Evolutionary conservation across 2,888 invertebrate species (phyloP), one percentile per base, ranked within the genome.

Genomic region (Heliconius cydno): DNA sequence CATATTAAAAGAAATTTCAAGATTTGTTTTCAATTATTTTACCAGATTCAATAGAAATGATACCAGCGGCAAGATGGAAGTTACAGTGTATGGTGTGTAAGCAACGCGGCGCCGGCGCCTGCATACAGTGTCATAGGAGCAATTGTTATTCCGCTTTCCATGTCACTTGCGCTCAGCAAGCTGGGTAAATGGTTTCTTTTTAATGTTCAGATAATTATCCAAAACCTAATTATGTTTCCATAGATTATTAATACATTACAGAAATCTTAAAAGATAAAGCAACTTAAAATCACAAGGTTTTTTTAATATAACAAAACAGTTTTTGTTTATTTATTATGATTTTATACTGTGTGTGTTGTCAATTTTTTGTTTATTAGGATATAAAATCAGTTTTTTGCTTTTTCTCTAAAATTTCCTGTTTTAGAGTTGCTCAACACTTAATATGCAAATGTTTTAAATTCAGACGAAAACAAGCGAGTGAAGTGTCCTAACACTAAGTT

Each of bases 131-230:
- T 90, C 99, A 99, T 92, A 98, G 98, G 88, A 97, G 97, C 86
- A 99, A 98, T 91, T 99, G 99, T 90, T 99, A 99, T 90, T 98
- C 98, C 13, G 99, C 99, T 1, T 99, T 99, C 94, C 99, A 99
- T 91, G 99, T 99, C 5, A 99, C 99, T 0, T 99, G 99, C 92
- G 99, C 99, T 0, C 99, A 99, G 90, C 98, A 98, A 89, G 99
- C 99, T 38, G 98, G 95, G 95, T 95, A 57, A 86, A 87, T 60
- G 10, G 6, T 52, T 22, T 57, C 22, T 7, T 57, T 57, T 57
- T 57, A 19, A 22, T 22, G 22, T 22, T 22, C 0, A 57, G 19
- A 52, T 57, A 57, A 57, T 57, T 57, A 57, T 57, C 52, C 19
- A 7, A 57, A 22, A 22, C 19, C 22, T 7, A 7, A 57, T 57